Base-by-base conservation (phyloP, 2,888 invertebrate species). In the Tetragonula carbonaria region DNA sequence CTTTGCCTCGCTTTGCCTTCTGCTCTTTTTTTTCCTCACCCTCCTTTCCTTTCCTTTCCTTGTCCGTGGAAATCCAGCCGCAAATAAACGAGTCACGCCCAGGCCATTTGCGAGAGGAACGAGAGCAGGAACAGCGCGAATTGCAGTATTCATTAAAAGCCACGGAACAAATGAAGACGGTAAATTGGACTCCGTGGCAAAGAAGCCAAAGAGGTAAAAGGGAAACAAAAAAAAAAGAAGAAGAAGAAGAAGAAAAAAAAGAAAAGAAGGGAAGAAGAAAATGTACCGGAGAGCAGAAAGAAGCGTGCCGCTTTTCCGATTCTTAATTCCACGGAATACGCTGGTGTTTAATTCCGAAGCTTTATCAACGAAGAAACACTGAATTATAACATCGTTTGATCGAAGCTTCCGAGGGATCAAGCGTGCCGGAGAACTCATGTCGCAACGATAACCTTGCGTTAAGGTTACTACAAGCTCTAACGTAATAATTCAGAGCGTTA, bases 11-110 rank as follows among this genome's bases (percentile, higher is more conserved):
- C 13, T n/a, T 28, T 28, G 2, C 14, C 4, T 45, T 18, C 33
- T n/a, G 13, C 14, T 53, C 21, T 5, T 18, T 55, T 55, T 33
- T 45, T 28, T 55, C 3, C 33, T 4, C 11, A 18, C 38, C 21
- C 38, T 11, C 45, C 8, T 77, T 62, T 51, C 50, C 14, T n/a
- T 50, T 18, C 73, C 86, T 82, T 85, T 23, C 76, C 82, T 82
- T 74, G 79, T 63, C 84, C 67, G 82, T 84, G 67, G 84, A 82
- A 83, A 79, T 84, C 84, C 80, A 79, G 74, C 59, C 73, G 77
- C 85, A 78, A 89, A 89, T 89, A 88, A 89, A 89, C 87, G 88
- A 87, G 87, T 73, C 89, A 88, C 89, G 89, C 87, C 89, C 89
- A 87, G 84, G 82, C 84, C 86, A 86, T 89, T 89, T 89, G 85